phyloP scores from a whole-genome alignment of 2,797 vertebrate genomes.

The Lophius americanus region DNA sequence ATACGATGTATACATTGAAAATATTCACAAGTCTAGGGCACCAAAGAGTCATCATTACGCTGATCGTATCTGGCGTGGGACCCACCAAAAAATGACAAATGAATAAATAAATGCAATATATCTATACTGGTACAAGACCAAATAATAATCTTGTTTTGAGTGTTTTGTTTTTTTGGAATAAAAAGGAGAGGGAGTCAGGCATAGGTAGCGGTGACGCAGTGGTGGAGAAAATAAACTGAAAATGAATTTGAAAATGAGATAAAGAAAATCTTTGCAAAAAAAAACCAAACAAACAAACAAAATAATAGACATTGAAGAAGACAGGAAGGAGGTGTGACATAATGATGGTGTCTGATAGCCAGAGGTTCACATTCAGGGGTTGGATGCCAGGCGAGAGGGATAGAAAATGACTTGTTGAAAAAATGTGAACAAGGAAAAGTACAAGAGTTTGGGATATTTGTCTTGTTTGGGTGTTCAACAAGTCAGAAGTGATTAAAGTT shows the following conservation, averaged over 20 bases:
- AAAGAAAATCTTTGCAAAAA: background rate
- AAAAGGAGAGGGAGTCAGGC: conserved; percentile 5
- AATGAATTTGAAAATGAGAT: background rate
- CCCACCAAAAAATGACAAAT: background rate
- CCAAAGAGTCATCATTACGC: too few species aligned
- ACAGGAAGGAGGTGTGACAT: conserved; percentile 12
- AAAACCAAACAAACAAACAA: background rate
- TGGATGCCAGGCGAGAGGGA: conserved; percentile 20
- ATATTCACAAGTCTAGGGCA: too few species aligned
- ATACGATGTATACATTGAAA: too few species aligned
- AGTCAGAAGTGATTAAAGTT: conserved; percentile 35
- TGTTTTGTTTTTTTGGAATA: conserved; percentile 8
- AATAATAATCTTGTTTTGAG: background rate
- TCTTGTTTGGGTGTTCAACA: conserved; percentile 33
- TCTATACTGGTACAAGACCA: conserved; percentile 20
- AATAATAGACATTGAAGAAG: background rate
- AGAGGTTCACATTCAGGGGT: conserved; percentile 6
- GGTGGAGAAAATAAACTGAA: background rate
- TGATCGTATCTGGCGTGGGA: too few species aligned
- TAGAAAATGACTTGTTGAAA: conserved; percentile 10
- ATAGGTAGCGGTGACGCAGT: background rate
- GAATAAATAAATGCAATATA: background rate
- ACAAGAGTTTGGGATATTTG: conserved; percentile 1
- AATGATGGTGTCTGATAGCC: conserved; percentile 7
- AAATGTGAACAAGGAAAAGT: conserved; percentile 11